Conservation (phyloP, 2,888 invertebrate species). For the Scrobipalpa atriplicella region DNA sequence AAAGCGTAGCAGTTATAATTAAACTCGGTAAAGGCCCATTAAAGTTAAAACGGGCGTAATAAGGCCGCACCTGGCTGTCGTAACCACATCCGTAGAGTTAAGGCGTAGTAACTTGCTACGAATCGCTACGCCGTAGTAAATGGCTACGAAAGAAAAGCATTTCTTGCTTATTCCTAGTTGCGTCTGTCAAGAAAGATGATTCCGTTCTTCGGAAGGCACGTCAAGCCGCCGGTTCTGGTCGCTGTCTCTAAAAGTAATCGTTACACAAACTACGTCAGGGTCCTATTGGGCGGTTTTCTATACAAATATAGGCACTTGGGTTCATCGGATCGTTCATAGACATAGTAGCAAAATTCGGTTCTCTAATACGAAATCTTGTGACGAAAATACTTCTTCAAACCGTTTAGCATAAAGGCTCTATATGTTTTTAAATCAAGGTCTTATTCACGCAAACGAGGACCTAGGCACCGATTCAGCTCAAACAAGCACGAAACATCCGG, state of each 20-base stretch:
- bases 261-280: no score
- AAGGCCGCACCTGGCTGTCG: neutral
- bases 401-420: neutral
- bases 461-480: constrained; percentile 2
- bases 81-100: constrained; percentile 11
- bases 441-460: neutral
- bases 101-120: constrained; percentile 4
- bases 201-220: no score
- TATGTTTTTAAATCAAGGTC: neutral
- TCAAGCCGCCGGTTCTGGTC: no score
- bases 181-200: no score
- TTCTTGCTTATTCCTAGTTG: neutral
- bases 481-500: neutral
- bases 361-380: neutral
- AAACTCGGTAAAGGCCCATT: neutral
- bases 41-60: neutral
- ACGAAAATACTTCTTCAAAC: neutral
- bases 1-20: constrained; percentile 2
- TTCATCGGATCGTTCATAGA: no score
- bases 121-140: neutral
- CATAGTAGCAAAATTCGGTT: no score
- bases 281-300: no score
- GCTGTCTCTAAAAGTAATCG: no score
- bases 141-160: neutral
- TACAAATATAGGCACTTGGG: no score